phyloP scores from a whole-genome alignment of 2,797 vertebrate genomes.

The Fistularia tabacaria region DNA sequence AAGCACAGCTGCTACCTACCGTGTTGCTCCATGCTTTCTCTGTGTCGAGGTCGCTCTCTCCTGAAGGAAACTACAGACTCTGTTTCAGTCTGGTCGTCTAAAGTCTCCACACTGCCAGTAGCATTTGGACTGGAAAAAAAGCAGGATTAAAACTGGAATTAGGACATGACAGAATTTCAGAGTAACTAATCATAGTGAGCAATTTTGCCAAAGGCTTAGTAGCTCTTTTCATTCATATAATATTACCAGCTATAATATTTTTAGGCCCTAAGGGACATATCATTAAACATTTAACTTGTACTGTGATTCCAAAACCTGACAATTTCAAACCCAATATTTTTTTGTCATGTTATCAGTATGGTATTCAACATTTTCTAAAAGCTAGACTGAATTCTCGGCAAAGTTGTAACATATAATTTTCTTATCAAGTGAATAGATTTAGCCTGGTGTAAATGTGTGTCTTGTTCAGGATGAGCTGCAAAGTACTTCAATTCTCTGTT shows the following conservation, averaged over 20 bases:
- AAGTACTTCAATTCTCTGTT: neutral
- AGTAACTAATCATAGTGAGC: neutral
- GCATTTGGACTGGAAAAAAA: slow-evolving; percentile 77
- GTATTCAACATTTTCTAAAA: too few species aligned
- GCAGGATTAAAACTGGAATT: slow-evolving; percentile 6
- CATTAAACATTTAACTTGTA: neutral
- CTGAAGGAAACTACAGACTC: slow-evolving; percentile 88
- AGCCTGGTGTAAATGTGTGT: too few species aligned
- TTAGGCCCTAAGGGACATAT: neutral
- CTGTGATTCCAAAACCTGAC: neutral
- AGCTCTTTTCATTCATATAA: neutral
- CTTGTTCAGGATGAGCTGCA: neutral
- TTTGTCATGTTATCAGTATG: too few species aligned
- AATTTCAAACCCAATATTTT: neutral
- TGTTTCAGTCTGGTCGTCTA: slow-evolving; percentile 88
- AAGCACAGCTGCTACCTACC: slow-evolving; percentile 61
- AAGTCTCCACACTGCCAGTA: slow-evolving; percentile 84
- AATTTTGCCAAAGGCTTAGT: neutral
- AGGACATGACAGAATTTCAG: neutral
- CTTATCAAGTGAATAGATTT: too few species aligned
- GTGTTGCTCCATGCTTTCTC: slow-evolving; percentile 82
- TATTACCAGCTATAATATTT: neutral
- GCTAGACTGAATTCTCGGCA: too few species aligned
- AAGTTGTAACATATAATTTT: too few species aligned
- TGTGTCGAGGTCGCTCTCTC: slow-evolving; percentile 82